Percentiles rank a stretch among this genome's conserved stretches.
phyloP scores from a whole-genome alignment of 2,888 invertebrate species.

The Drosophila subsilvestris region DNA sequence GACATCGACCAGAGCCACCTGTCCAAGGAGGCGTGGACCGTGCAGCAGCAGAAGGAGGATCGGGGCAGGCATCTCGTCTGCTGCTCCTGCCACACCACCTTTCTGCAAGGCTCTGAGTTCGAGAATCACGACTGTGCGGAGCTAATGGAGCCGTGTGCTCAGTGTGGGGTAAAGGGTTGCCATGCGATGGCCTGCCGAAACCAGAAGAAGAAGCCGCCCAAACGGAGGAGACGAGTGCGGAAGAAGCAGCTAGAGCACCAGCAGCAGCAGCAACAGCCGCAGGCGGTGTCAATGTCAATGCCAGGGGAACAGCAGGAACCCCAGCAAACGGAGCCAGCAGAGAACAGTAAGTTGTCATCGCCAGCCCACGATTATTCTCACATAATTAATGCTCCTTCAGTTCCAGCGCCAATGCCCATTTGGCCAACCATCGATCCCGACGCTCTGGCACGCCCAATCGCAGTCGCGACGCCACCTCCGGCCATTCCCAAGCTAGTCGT shows the following conservation, averaged over 20 bases:
- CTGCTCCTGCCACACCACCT: conserved; percentile 91
- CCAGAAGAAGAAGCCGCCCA: conserved; percentile 27
- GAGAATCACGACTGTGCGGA: conserved; percentile 88
- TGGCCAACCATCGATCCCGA: conserved; percentile 12
- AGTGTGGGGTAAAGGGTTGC: conserved; percentile 82
- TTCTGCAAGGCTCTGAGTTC: conserved; percentile 90
- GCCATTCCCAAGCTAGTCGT: conserved; percentile 83
- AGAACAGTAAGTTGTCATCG: conserved; percentile 53
- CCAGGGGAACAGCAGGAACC: neutral
- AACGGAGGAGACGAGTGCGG: conserved; percentile 13
- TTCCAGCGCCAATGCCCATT: conserved; percentile 43
- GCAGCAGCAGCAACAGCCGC: neutral
- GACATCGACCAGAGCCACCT: conserved; percentile 89
- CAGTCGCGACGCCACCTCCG: conserved; percentile 29
- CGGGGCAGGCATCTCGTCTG: conserved; percentile 89
- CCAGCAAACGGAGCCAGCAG: conserved; percentile 2
- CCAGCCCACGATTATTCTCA: neutral
- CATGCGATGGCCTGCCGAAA: conserved; percentile 82
- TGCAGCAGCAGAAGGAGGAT: conserved; percentile 86
- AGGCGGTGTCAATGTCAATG: neutral
- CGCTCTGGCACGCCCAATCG: conserved; percentile 4
- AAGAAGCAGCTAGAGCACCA: conserved; percentile 12
- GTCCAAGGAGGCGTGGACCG: conserved; percentile 86
- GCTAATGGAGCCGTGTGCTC: conserved; percentile 81
- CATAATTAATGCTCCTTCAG: conserved; percentile 25